Conservation (phyloP, 2,888 invertebrate species). For the Protodeltote pygarga region DNA sequence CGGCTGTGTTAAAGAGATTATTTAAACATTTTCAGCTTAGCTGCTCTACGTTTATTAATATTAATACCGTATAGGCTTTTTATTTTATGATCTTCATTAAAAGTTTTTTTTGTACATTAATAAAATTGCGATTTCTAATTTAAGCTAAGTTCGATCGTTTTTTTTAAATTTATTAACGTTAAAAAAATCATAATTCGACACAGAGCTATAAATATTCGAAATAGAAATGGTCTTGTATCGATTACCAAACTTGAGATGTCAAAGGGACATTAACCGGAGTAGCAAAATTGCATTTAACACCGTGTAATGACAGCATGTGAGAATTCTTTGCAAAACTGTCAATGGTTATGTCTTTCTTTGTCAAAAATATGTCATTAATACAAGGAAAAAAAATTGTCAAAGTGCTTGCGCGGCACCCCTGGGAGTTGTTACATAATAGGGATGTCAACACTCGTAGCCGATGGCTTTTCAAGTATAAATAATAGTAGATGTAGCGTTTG, state of each 20-base stretch:
- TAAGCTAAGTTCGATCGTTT: no score
- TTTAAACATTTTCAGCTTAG: slow-evolving; percentile 33
- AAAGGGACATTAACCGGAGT: slow-evolving; percentile 38
- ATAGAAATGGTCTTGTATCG: slow-evolving; percentile 1
- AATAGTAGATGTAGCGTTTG: slow-evolving; percentile 69
- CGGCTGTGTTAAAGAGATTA: slow-evolving; percentile 61
- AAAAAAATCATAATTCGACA: not conserved
- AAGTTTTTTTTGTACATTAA: not conserved
- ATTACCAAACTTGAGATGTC: slow-evolving; percentile 39
- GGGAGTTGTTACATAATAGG: slow-evolving; percentile 82
- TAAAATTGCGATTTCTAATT: not conserved
- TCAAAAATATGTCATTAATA: slow-evolving; percentile 83
- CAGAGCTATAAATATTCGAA: not conserved
- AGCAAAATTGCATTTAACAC: slow-evolving; percentile 70
- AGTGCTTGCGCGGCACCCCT: slow-evolving; percentile 73
- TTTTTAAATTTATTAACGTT: not conserved
- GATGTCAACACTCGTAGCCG: slow-evolving; percentile 82
- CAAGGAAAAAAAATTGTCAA: slow-evolving; percentile 71
- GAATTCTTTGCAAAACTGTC: slow-evolving; percentile 69
- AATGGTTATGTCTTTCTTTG: slow-evolving; percentile 83
- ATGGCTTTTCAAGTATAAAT: slow-evolving; percentile 81
- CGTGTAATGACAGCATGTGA: slow-evolving; percentile 83
- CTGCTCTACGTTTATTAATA: slow-evolving; percentile 19
- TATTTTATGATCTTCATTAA: not conserved
- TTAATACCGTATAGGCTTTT: not conserved